Percentiles rank a stretch among this genome's conserved stretches.
phyloP scores from a whole-genome alignment of 2,888 invertebrate species.

The Drosophila picticornis region DNA sequence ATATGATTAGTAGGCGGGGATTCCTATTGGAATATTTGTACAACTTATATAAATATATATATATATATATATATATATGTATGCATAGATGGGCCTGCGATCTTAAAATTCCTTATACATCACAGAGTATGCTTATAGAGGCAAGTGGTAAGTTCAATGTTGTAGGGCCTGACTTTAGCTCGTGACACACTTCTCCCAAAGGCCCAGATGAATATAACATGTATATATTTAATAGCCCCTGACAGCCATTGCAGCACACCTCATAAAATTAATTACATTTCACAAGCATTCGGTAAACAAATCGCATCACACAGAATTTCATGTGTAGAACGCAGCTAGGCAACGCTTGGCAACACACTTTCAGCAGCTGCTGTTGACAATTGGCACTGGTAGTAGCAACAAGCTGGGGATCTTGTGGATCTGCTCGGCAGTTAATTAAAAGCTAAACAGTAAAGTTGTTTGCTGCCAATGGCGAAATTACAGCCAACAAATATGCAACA shows the following conservation, averaged over 20 bases:
- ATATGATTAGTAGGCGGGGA: conserved; percentile 26
- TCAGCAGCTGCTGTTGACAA: conserved; percentile 62
- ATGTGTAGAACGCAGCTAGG: conserved; percentile 41
- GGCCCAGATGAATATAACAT: conserved; percentile 9
- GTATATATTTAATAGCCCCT: conserved; percentile 36
- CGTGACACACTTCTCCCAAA: neutral
- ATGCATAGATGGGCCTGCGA: neutral
- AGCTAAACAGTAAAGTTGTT: conserved; percentile 67
- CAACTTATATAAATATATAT: neutral
- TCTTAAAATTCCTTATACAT: neutral
- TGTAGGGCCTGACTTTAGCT: neutral
- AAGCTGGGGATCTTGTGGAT: conserved; percentile 3
- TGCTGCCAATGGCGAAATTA: conserved; percentile 54
- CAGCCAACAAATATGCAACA: conserved; percentile 64
- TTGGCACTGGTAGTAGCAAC: conserved; percentile 32
- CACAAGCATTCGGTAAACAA: conserved; percentile 45
- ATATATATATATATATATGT: neutral
- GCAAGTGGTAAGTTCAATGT: neutral
- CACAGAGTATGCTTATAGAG: neutral
- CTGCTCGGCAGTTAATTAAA: conserved; percentile 68
- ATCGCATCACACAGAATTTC: conserved; percentile 43
- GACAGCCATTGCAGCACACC: conserved; percentile 49
- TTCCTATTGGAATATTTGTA: conserved; percentile 2
- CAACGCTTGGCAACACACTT: conserved; percentile 44
- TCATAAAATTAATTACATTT: conserved; percentile 71